A percentile compares a stretch with the other conserved stretches of the same genome.
Evolutionary conservation across 2,888 invertebrate genomes (phyloP).

Genomic region (Hetaerina titia): DNA sequence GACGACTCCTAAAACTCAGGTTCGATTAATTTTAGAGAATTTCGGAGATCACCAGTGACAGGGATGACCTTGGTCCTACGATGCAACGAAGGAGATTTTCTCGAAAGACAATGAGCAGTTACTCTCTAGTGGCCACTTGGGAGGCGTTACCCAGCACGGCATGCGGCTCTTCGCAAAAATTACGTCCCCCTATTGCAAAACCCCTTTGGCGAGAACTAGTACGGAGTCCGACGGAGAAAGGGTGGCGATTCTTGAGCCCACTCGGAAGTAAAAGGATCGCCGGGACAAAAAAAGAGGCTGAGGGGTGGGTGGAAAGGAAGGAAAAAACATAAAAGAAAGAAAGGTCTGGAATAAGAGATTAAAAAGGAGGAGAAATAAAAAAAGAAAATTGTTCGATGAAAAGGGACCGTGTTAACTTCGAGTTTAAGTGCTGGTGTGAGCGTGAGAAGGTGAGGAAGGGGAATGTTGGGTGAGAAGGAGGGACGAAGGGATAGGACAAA

Average conservation of each 20-base stretch:
- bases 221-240: background rate
- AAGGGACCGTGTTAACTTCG: conserved; percentile 30
- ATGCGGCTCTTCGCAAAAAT: background rate
- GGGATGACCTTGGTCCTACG: background rate
- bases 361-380: background rate
- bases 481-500: background rate
- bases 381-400: background rate
- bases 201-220: background rate
- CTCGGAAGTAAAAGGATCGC: background rate
- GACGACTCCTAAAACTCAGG: too few species aligned
- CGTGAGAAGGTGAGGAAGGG: background rate
- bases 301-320: background rate
- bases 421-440: background rate
- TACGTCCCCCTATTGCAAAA: background rate
- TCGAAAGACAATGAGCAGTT: background rate
- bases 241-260: background rate
- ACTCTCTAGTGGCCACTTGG: background rate
- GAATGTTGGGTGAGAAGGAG: background rate
- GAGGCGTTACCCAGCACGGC: background rate
- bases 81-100: background rate
- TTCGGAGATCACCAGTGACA: background rate
- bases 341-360: background rate
- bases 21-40: too few species aligned
- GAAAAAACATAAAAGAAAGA: background rate
- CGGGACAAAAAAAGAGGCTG: background rate